Percentiles rank a stretch among this genome's conserved stretches.
Evolutionary conservation across 2,797 vertebrate genomes (phyloP).

Genomic region (Mico argentatus): DNA sequence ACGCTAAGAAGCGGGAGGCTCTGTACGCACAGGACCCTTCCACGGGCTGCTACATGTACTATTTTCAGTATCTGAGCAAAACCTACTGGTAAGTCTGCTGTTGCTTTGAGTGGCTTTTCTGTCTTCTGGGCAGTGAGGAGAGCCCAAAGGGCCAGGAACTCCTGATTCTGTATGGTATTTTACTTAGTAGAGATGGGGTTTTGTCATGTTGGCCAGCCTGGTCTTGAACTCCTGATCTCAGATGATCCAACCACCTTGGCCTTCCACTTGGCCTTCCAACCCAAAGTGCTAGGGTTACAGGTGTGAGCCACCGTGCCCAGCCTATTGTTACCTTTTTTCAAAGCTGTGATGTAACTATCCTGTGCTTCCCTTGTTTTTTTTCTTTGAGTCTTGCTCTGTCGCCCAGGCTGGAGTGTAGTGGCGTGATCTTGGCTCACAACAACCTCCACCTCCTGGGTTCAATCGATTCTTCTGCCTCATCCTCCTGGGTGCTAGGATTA

Average conservation of each 20-base stretch:
- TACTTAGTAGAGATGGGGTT: background rate
- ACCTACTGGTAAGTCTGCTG: conserved; percentile 92
- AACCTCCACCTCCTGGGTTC: too few relatives aligned
- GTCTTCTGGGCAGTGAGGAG: background rate
- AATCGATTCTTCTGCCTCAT: too few relatives aligned
- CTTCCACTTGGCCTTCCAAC: background rate
- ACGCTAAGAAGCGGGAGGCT: conserved; percentile 91
- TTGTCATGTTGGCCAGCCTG: background rate
- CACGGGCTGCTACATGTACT: conserved; percentile 99
- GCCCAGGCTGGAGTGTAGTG: too few relatives aligned
- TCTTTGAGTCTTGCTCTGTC: too few relatives aligned
- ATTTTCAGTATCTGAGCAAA: conserved; percentile 94
- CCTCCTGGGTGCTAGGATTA: too few relatives aligned
- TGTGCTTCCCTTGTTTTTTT: too few relatives aligned
- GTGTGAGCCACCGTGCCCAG: background rate
- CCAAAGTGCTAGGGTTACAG: background rate
- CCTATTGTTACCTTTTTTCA: background rate
- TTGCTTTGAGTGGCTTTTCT: rapidly evolving
- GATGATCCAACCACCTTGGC: background rate
- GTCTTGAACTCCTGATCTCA: background rate
- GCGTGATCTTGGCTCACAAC: too few relatives aligned
- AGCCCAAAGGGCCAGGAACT: background rate
- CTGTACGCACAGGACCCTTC: conserved; percentile 92
- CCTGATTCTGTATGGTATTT: background rate
- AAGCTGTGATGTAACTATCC: background rate